Evolutionary conservation across 2,888 invertebrate species (phyloP), one percentile per base, ranked within the genome.

Genomic region (Elegia similella): DNA sequence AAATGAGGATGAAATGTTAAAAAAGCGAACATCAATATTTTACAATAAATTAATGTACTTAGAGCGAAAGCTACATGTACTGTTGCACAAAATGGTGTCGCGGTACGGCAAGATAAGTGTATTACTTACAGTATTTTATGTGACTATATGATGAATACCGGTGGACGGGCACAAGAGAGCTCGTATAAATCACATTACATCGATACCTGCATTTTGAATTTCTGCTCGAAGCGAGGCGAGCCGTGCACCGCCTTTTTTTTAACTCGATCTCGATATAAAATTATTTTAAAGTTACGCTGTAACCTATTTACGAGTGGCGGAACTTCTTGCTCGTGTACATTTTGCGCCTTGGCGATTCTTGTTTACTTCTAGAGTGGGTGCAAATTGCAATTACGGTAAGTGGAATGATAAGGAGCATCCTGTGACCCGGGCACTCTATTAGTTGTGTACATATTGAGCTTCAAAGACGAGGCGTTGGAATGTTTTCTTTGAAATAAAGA

Each of bases 171-270:
- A 5, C 23, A 43, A 3, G 7, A 43, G 13, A 46, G 23, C 12
- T n/a, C 3, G 16, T 30, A 17, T 12, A 48, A 30, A 48, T 48
- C 15, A 15, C 15, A 30, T 50, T 32, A 50, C 15, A 50, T 50
- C 48, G 32, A 50, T 50, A 16, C 48, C 16, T 50, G 15, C 34
- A 32, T 32, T 50, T 32, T 50, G n/a, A 32, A 50, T 50, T 50
- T 50, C 15, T 6, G 29, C 48, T 50, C 13, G 16, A 8, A 50
- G 32, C 32, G 48, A 34, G 13, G 15, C 12, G 8, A 34, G 32
- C 32, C 48, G 15, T 1, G 13, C 32, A 50, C 6, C 6, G 32
- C n/a, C 32, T 50, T 34, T 32, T 34, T 32, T 32, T 50, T 34
- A 50, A 50, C 48, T 34, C 48, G 32, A 50, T 50, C 32, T 34